These are phyloP conservation scores for Ctenochaetus hawaiiensis DNA, from an alignment of 2,797 vertebrate genomes.

Conservation along the genomic window DNA sequence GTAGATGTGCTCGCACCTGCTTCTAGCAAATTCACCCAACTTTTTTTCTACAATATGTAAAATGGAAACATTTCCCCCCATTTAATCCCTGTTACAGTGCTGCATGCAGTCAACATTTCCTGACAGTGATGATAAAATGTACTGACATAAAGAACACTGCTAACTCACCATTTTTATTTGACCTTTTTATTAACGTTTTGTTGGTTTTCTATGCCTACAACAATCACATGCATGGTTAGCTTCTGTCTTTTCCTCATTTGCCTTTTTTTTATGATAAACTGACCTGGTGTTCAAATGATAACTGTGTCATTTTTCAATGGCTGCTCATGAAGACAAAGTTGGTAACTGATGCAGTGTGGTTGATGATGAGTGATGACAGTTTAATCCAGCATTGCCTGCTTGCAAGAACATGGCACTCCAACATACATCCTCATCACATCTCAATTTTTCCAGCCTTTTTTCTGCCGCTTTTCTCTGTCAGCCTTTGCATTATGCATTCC, in stretches of 20 bases:
- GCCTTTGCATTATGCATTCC: conserved; percentile 20
- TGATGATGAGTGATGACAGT: conserved; percentile 35
- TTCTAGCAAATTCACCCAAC: background rate
- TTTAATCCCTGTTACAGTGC: conserved; percentile 13
- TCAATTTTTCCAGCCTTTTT: background rate
- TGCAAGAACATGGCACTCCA: conserved; percentile 51
- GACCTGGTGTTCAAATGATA: conserved; percentile 24
- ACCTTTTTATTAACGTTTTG: conserved; percentile 65
- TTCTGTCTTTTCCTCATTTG: conserved; percentile 20
- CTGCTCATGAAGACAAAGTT: conserved; percentile 20
- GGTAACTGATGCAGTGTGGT: conserved; percentile 17
- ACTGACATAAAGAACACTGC: conserved; percentile 56
- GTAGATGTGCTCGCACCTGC: background rate
- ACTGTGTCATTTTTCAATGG: conserved; percentile 5
- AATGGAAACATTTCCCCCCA: background rate
- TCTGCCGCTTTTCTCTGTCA: background rate
- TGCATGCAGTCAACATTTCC: conserved; percentile 29
- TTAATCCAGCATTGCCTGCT: conserved; percentile 16
- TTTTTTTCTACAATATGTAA: background rate
- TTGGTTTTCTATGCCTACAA: conserved; percentile 60
- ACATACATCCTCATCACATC: conserved; percentile 3
- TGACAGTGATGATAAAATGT: conserved; percentile 55
- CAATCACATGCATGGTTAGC: conserved; percentile 65
- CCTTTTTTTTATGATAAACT: conserved; percentile 15
- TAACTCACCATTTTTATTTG: conserved; percentile 54